Evolutionary conservation across 2,888 invertebrate species (phyloP), one percentile per base, ranked within the genome.

Genomic region (Tenthredo amoena): DNA sequence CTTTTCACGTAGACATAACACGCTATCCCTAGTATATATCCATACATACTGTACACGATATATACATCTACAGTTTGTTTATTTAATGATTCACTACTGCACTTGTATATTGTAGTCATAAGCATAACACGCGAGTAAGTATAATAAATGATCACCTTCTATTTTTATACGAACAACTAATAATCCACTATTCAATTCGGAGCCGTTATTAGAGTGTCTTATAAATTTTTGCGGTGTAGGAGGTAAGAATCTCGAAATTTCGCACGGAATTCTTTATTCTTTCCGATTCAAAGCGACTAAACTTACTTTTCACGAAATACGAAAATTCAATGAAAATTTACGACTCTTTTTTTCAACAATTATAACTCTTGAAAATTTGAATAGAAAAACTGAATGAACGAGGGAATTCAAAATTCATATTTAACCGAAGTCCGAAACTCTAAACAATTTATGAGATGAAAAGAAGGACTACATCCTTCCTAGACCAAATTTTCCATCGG

Each of bases 81-180:
- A 34, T 68, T 34, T 34, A 74, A 74, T 74, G 40, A 74, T 74
- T 74, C 74, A 47, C 74, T 43, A 43, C 21, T 43, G 40, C 74
- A 40, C 21, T n/a, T 18, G 43, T 74, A 74, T 21, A 74, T 40
- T 18, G 12, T 43, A 77, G 50, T 50, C 55, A 77, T 77, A 77
- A 77, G 47, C 55, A 55, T 55, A 50, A 26, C 55, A 34, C 1
- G 15, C 26, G 55, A 18, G n/a, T n/a, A 12, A 12, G 47, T 47
- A 15, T 47, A 47, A 74, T 74, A 12, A 43, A 26, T 55, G 77
- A 77, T 55, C 77, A 77, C 31, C 18, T 47, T 77, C 77, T 77
- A 77, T 77, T 77, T 77, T 77, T 77, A 77, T 34, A 18, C 47
- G 26, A 50, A 10, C 55, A 40, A 74, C 40, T 43, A 21, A 43